Percentiles rank a stretch among this genome's conserved stretches.
phyloP scores from a whole-genome alignment of 2,888 invertebrate genomes.

The Nowickia ferox region DNA sequence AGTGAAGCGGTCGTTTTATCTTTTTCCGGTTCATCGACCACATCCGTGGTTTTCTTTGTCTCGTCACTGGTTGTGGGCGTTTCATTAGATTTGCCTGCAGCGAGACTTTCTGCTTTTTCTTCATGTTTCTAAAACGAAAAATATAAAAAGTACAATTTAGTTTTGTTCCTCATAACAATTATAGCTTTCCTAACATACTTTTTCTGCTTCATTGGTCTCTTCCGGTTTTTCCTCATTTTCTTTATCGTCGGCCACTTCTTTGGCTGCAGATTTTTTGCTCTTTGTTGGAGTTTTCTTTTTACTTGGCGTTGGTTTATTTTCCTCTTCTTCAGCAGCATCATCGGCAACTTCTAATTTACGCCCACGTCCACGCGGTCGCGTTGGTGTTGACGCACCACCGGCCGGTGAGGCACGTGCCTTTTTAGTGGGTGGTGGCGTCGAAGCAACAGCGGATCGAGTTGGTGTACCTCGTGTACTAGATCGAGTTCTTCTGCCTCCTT shows the following conservation, averaged over 20 bases:
- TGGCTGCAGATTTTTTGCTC: slow-evolving; percentile 29
- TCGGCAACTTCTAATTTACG: slow-evolving; percentile 78
- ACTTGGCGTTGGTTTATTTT: slow-evolving; percentile 65
- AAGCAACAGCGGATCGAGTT: slow-evolving; percentile 76
- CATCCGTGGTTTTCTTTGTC: background rate
- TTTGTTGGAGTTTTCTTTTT: slow-evolving; percentile 61
- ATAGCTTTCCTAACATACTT: slow-evolving; percentile 9
- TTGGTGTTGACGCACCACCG: slow-evolving; percentile 74
- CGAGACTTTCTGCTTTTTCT: slow-evolving; percentile 15
- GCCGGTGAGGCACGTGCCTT: slow-evolving; percentile 79
- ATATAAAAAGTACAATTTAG: background rate
- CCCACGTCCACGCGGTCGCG: slow-evolving; percentile 79
- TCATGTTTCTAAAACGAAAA: slow-evolving; percentile 26
- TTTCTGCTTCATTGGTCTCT: slow-evolving; percentile 9
- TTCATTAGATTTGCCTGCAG: slow-evolving; percentile 15
- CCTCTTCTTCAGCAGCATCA: slow-evolving; percentile 72
- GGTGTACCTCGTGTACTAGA: slow-evolving; percentile 82
- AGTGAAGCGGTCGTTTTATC: slow-evolving; percentile 64
- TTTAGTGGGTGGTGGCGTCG: slow-evolving; percentile 81
- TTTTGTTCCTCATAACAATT: background rate
- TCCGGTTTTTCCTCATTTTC: slow-evolving; percentile 7
- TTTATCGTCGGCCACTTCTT: slow-evolving; percentile 21
- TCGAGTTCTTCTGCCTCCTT: slow-evolving; percentile 82
- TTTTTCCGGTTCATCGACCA: background rate
- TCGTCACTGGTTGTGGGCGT: background rate